Evolutionary conservation across 2,888 invertebrate species (phyloP).

Genomic region (Hedychridium roseum): DNA sequence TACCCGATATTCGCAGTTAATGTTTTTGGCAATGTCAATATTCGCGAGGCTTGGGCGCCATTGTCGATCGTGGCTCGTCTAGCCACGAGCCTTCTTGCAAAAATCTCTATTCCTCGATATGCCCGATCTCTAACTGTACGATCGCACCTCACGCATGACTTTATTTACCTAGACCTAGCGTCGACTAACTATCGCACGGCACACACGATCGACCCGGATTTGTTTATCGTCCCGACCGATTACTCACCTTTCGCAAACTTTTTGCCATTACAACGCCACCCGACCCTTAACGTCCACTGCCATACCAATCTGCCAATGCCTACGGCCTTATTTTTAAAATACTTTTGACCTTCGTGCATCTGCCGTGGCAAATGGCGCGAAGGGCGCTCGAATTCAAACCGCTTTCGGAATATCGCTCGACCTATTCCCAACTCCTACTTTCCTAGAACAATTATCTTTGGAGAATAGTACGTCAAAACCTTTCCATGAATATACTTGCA

Average conservation of each 20-base stretch:
- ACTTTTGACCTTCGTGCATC: slow-evolving; percentile 64
- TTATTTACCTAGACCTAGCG: slow-evolving; percentile 34
- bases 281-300: slow-evolving; percentile 80
- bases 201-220: slow-evolving; percentile 20
- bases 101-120: slow-evolving; percentile 43
- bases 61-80: slow-evolving; percentile 54
- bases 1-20: slow-evolving; percentile 44
- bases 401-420: no score
- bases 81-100: slow-evolving; percentile 46
- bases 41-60: slow-evolving; percentile 59
- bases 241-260: slow-evolving; percentile 80
- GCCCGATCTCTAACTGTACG: slow-evolving; percentile 36
- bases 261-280: slow-evolving; percentile 83
- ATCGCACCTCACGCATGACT: slow-evolving; percentile 28
- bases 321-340: slow-evolving; percentile 63
- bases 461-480: no score
- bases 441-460: no score
- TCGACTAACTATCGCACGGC: slow-evolving; percentile 26
- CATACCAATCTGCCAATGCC: slow-evolving; percentile 65
- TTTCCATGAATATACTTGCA: no score
- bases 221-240: slow-evolving; percentile 29
- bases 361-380: slow-evolving; percentile 56
- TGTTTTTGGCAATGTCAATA: slow-evolving; percentile 60
- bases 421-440: no score
- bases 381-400: slow-evolving; percentile 57